A percentile compares a stretch with the other conserved stretches of the same genome.
Evolutionary conservation across 2,797 vertebrate species (phyloP).

Genomic region (Ctenopoma kingsleyae): DNA sequence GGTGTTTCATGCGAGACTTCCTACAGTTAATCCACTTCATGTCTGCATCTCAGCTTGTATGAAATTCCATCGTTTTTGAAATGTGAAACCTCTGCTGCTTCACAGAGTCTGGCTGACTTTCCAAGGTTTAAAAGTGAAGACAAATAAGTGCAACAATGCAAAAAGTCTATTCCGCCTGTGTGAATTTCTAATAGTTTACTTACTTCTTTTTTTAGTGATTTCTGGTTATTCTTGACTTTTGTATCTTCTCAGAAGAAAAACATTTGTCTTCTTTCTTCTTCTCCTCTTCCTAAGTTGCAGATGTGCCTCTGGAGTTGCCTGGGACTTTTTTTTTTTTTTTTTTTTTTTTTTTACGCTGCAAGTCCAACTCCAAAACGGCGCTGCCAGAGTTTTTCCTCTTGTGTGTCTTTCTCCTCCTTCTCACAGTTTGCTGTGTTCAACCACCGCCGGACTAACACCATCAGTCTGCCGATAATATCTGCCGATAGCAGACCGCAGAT

Average conservation of each 20-base stretch:
- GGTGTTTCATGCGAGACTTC: not conserved
- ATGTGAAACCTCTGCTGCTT: constrained; percentile 57
- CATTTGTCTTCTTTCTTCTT: constrained; percentile 37
- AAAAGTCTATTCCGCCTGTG: constrained; percentile 11
- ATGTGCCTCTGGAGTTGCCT: constrained; percentile 78
- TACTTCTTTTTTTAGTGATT: constrained; percentile 73
- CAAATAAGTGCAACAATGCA: constrained; percentile 33
- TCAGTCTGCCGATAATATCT: constrained; percentile 66
- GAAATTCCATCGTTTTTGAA: constrained; percentile 54
- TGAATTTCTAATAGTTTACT: constrained; percentile 58
- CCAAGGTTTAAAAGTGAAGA: constrained; percentile 62
- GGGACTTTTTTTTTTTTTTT: constrained; percentile 48
- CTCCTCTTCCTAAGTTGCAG: constrained; percentile 71
- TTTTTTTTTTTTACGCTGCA: constrained; percentile 67
- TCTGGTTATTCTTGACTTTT: constrained; percentile 45
- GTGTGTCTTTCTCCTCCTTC: constrained; percentile 70
- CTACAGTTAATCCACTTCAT: constrained; percentile 10
- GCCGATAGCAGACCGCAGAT: constrained; percentile 66
- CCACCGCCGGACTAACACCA: constrained; percentile 64
- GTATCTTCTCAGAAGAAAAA: constrained; percentile 44
- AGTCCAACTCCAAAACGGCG: constrained; percentile 83
- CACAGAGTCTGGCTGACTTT: constrained; percentile 30
- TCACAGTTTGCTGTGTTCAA: constrained; percentile 73
- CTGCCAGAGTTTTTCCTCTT: constrained; percentile 77
- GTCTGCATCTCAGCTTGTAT: constrained; percentile 35